Evolutionary conservation across 2,888 invertebrate genomes (phyloP).

Genomic region (Rhodophaea formosa): DNA sequence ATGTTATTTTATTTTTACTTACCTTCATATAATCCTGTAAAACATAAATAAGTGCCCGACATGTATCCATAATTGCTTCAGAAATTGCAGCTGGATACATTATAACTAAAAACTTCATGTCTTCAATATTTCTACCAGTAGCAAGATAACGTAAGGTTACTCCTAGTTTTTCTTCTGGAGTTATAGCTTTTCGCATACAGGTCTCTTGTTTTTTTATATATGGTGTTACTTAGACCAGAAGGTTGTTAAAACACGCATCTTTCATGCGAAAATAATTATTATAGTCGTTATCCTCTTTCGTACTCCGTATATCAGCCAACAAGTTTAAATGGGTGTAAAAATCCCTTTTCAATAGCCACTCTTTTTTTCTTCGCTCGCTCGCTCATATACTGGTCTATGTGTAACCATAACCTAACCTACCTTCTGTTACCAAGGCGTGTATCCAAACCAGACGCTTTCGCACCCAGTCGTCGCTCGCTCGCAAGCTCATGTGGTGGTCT

Average conservation of each 20-base stretch:
- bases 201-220: conserved; percentile 16
- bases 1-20: neutral
- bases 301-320: neutral
- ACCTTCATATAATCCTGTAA: neutral
- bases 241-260: conserved; percentile 13
- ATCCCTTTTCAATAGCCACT: neutral
- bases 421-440: too few species aligned
- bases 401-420: too few species aligned
- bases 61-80: conserved; percentile 7
- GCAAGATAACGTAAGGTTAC: conserved; percentile 5
- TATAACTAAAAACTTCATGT: conserved; percentile 14
- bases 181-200: conserved; percentile 16
- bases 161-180: conserved; percentile 14
- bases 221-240: conserved; percentile 8
- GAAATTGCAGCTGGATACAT: neutral
- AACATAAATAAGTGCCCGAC: neutral
- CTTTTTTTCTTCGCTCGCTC: too few species aligned
- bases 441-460: too few species aligned
- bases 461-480: too few species aligned
- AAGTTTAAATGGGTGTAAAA: conserved; percentile 2
- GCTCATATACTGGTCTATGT: too few species aligned
- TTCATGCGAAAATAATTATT: conserved; percentile 12
- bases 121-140: conserved; percentile 13
- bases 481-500: too few species aligned
- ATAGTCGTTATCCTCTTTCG: conserved; percentile 1